These are phyloP conservation scores for Fistularia commersonii DNA, from an alignment of 2,797 vertebrate genomes.

Conservation along the genomic window DNA sequence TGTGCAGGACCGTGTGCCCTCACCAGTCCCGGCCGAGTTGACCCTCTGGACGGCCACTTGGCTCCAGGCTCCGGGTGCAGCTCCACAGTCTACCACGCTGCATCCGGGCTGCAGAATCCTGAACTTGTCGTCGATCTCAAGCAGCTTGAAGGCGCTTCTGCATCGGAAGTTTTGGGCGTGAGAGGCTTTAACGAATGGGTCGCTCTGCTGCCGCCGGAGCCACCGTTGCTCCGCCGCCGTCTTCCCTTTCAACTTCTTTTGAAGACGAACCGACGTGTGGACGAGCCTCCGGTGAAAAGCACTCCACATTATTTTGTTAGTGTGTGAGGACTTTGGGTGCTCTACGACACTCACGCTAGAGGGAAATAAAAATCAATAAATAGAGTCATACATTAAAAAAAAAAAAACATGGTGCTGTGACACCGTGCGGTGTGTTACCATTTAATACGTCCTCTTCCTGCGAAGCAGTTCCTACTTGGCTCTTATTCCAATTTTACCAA, in stretches of 20 bases:
- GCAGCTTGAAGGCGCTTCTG: constrained; percentile 92
- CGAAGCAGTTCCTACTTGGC: too few species aligned
- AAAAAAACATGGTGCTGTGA: too few species aligned
- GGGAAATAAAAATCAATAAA: too few species aligned
- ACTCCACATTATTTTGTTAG: constrained; percentile 32
- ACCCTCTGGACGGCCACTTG: constrained; percentile 88
- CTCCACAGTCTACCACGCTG: constrained; percentile 88
- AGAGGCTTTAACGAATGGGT: constrained; percentile 88
- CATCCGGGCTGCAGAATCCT: constrained; percentile 79
- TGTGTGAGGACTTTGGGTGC: neutral
- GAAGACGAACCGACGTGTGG: constrained; percentile 53
- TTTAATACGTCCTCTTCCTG: too few species aligned
- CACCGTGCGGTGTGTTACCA: too few species aligned
- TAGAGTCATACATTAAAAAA: too few species aligned
- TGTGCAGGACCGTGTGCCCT: constrained; percentile 21
- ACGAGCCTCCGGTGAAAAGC: constrained; percentile 44
- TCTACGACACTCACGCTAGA: too few species aligned
- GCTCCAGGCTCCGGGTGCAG: constrained; percentile 94
- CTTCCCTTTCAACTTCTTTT: constrained; percentile 55
- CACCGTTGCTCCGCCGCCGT: constrained; percentile 78
- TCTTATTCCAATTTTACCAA: too few species aligned
- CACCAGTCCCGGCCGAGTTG: constrained; percentile 83
- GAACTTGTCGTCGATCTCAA: constrained; percentile 84
- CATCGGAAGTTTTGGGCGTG: constrained; percentile 84
- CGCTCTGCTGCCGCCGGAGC: constrained; percentile 81